phyloP scores from a whole-genome alignment of 2,797 vertebrate genomes.

The Semotilus atromaculatus region DNA sequence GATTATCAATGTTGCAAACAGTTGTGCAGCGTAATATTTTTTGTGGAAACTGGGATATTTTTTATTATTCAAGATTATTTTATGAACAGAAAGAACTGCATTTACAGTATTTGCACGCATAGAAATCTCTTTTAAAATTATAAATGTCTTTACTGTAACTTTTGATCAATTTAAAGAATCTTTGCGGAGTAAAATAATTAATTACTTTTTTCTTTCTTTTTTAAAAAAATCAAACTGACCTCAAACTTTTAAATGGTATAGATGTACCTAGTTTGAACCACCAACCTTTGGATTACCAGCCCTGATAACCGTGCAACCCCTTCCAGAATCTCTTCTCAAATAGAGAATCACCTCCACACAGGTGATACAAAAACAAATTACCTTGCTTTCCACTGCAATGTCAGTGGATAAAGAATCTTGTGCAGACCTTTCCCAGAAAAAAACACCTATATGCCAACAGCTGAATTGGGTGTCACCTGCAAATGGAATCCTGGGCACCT shows the following conservation, averaged over 20 bases:
- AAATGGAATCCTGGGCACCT: slow-evolving; percentile 39
- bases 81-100: neutral
- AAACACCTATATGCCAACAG: slow-evolving; percentile 1
- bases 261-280: neutral
- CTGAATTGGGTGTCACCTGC: slow-evolving; percentile 36
- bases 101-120: neutral
- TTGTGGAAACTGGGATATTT: too few species aligned
- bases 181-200: neutral
- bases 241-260: neutral
- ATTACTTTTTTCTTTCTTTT: neutral
- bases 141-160: neutral
- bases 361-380: slow-evolving; percentile 19
- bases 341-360: neutral
- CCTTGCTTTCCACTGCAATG: slow-evolving; percentile 17
- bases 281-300: slow-evolving; percentile 5
- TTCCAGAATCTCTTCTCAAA: neutral
- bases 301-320: neutral
- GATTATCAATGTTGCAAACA: too few species aligned
- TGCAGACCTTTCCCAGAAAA: neutral
- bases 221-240: neutral
- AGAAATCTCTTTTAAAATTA: neutral
- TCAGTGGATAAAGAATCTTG: neutral
- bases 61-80: too few species aligned
- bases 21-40: too few species aligned
- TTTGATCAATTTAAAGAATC: neutral